These are phyloP conservation scores for Tetragnatha versicolor DNA, from an alignment of 1,140 invertebrate genomes.

Conservation along the genomic window DNA sequence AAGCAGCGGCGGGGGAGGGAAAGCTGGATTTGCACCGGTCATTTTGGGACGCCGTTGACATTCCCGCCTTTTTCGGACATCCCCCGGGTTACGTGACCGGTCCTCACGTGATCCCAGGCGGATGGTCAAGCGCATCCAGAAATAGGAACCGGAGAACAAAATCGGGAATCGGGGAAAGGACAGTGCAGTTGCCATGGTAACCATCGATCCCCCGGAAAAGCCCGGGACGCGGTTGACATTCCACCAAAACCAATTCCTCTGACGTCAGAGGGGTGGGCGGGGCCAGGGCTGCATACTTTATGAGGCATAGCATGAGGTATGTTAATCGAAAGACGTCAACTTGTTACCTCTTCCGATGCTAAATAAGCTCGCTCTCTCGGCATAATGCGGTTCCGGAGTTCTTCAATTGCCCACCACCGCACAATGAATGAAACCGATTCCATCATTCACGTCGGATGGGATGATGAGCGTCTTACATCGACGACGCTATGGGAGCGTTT, in stretches of 20 bases:
- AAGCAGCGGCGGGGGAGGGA: no score
- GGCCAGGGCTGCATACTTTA: constrained; percentile 33
- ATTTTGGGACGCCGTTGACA: background rate
- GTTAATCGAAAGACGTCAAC: constrained; percentile 34
- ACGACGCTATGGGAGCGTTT: no score
- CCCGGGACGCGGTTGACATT: constrained; percentile 38
- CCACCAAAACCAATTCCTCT: constrained; percentile 17
- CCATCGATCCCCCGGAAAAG: constrained; percentile 46
- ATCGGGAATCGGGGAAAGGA: constrained; percentile 33
- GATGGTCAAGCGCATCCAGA: constrained; percentile 50
- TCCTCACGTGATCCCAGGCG: constrained; percentile 3
- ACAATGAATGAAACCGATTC: no score
- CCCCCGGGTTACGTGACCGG: constrained; percentile 17
- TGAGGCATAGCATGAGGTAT: constrained; percentile 16
- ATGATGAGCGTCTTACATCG: no score
- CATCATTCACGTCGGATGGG: no score
- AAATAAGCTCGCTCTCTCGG: background rate
- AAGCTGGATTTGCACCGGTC: background rate
- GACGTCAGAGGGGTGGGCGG: constrained; percentile 15
- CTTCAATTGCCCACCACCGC: no score
- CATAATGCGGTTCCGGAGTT: background rate
- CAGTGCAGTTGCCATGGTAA: background rate
- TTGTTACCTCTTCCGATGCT: constrained; percentile 20
- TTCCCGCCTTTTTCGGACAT: background rate
- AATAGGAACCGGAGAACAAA: constrained; percentile 41